A percentile compares a stretch with the other conserved stretches of the same genome.
Evolutionary conservation across 2,113 vertebrate species (phyloP).

Genomic region (Thunnus thynnus): DNA sequence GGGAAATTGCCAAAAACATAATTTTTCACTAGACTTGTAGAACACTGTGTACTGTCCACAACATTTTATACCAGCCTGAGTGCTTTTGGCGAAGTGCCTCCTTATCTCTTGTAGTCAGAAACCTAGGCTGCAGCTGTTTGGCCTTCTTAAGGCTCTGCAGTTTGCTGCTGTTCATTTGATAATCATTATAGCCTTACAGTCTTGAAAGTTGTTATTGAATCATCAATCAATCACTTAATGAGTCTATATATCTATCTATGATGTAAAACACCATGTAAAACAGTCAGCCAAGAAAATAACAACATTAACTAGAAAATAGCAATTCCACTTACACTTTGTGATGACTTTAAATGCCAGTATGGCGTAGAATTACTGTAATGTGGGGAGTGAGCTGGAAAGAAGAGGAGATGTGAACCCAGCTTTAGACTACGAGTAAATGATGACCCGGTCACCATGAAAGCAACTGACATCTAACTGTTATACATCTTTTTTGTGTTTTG

Average conservation of each 20-base stretch:
- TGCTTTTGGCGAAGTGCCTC: slow-evolving; percentile 37
- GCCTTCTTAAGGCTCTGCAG: slow-evolving; percentile 20
- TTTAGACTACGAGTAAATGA: too few relatives aligned
- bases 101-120: slow-evolving; percentile 56
- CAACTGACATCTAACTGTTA: not conserved
- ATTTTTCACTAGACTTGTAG: slow-evolving; percentile 24
- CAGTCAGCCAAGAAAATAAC: too few relatives aligned
- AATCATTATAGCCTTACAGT: not conserved
- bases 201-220: not conserved
- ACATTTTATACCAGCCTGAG: slow-evolving; percentile 28
- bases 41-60: slow-evolving; percentile 36
- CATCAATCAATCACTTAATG: not conserved
- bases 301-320: too few relatives aligned
- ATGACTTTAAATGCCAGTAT: too few relatives aligned
- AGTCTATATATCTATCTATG: too few relatives aligned
- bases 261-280: not conserved
- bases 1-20: slow-evolving; percentile 12
- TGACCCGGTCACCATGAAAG: too few relatives aligned
- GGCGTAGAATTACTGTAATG: too few relatives aligned
- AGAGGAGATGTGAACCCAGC: too few relatives aligned
- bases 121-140: slow-evolving; percentile 12
- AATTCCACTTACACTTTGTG: too few relatives aligned
- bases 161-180: not conserved
- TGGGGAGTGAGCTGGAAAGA: too few relatives aligned
- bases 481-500: not conserved